Evolutionary conservation across 2,888 invertebrate genomes (phyloP).

Genomic region (Plutella xylostella): DNA sequence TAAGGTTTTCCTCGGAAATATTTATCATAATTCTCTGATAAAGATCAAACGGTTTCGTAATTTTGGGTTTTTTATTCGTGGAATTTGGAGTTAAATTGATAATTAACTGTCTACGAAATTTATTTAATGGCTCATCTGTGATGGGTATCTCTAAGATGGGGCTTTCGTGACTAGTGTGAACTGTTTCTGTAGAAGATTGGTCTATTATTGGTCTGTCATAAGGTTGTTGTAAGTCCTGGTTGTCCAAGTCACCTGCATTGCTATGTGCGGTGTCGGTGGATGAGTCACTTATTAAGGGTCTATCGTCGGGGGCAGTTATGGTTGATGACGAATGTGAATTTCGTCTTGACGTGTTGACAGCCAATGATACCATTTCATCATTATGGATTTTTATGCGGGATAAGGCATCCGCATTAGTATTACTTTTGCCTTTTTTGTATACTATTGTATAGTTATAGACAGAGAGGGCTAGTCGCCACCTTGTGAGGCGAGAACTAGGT

Average conservation of each 20-base stretch:
- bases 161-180: not conserved
- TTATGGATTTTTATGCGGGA: conserved; percentile 22
- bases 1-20: not conserved
- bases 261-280: too few relatives aligned
- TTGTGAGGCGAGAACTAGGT: too few relatives aligned
- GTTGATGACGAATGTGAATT: conserved; percentile 23
- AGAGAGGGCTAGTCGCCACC: conserved; percentile 19
- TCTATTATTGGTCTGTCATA: conserved; percentile 5
- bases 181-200: not conserved
- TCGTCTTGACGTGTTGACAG: conserved; percentile 23
- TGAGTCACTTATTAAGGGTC: too few relatives aligned
- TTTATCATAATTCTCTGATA: not conserved
- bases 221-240: too few relatives aligned
- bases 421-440: conserved; percentile 15
- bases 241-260: too few relatives aligned
- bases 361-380: conserved; percentile 27
- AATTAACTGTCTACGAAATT: not conserved
- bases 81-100: not conserved
- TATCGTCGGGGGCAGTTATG: conserved; percentile 23
- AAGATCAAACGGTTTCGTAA: conserved; percentile 1
- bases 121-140: not conserved
- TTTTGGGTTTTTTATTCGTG: too few relatives aligned
- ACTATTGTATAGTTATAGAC: conserved; percentile 18
- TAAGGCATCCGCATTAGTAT: conserved; percentile 18
- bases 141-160: not conserved